Evolutionary conservation across 2,888 invertebrate species (phyloP).

Genomic region (Poecilobothrus nobilitatus): DNA sequence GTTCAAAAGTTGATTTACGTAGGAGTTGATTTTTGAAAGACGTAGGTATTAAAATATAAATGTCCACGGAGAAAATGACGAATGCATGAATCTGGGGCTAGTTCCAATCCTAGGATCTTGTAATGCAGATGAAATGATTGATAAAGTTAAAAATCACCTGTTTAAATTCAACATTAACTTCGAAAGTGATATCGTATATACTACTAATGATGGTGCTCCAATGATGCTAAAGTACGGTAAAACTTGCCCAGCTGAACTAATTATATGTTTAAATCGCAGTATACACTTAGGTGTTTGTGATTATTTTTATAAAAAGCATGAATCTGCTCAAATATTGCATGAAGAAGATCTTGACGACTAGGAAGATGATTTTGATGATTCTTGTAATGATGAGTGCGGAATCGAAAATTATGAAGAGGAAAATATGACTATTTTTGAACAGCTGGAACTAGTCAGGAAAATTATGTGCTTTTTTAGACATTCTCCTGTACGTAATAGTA

Average conservation of each 20-base stretch:
- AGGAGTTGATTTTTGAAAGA: constrained; percentile 4
- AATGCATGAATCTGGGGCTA: constrained; percentile 13
- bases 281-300: constrained; percentile 12
- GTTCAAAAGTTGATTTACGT: constrained; percentile 5
- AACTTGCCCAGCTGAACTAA: constrained; percentile 10
- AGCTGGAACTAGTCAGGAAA: too few relatives aligned
- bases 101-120: constrained; percentile 12
- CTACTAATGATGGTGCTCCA: constrained; percentile 13
- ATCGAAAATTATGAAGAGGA: constrained; percentile 10
- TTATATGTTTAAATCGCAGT: constrained; percentile 11
- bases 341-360: constrained; percentile 11
- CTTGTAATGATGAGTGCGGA: constrained; percentile 7
- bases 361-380: constrained; percentile 10
- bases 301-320: constrained; percentile 13
- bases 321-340: constrained; percentile 11
- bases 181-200: constrained; percentile 10
- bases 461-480: too few relatives aligned
- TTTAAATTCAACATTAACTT: constrained; percentile 11
- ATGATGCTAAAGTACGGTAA: constrained; percentile 10
- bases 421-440: constrained; percentile 11
- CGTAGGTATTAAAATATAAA: constrained; percentile 13
- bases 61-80: constrained; percentile 11
- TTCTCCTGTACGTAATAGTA: too few relatives aligned
- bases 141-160: constrained; percentile 13
- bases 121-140: constrained; percentile 12